Conservation (phyloP, 1,140 invertebrate genomes). For the Drosophila willistoni region DNA sequence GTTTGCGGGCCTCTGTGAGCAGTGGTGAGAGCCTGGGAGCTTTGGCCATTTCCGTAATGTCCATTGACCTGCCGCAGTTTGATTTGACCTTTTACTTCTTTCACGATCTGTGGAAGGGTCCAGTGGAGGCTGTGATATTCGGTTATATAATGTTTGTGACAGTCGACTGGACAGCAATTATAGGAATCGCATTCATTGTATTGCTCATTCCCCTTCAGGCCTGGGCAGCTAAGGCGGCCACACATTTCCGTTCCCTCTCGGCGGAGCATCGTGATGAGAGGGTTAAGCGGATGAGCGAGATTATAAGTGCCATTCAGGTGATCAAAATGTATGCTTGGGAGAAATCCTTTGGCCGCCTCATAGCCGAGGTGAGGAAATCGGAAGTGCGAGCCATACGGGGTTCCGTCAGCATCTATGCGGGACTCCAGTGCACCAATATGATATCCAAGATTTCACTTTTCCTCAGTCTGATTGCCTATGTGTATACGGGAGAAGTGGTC, state of each 20-base stretch:
- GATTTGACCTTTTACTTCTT: slow-evolving; percentile 69
- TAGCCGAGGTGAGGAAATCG: slow-evolving; percentile 85
- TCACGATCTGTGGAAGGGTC: slow-evolving; percentile 75
- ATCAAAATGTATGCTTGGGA: slow-evolving; percentile 94
- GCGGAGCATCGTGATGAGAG: slow-evolving; percentile 90
- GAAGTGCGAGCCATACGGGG: slow-evolving; percentile 84
- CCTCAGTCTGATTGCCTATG: slow-evolving; percentile 86
- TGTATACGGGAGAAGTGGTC: slow-evolving; percentile 85
- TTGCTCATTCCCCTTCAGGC: slow-evolving; percentile 93
- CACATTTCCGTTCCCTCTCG: slow-evolving; percentile 85
- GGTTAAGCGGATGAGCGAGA: slow-evolving; percentile 92
- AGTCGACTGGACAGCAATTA: slow-evolving; percentile 86
- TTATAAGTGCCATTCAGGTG: slow-evolving; percentile 88
- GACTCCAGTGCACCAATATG: slow-evolving; percentile 83
- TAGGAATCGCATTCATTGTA: slow-evolving; percentile 90
- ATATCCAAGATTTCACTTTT: slow-evolving; percentile 87
- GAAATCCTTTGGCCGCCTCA: slow-evolving; percentile 87
- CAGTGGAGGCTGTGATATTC: slow-evolving; percentile 83
- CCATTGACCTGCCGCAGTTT: slow-evolving; percentile 84
- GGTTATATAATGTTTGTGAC: slow-evolving; percentile 83
- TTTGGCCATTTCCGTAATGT: slow-evolving; percentile 92
- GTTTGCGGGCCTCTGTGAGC: slow-evolving; percentile 86
- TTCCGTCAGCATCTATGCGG: slow-evolving; percentile 83
- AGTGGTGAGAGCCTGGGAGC: slow-evolving; percentile 89
- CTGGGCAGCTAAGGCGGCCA: slow-evolving; percentile 85